phyloP scores from a whole-genome alignment of 2,888 invertebrate genomes.

The Ormyrus nitidulus region DNA sequence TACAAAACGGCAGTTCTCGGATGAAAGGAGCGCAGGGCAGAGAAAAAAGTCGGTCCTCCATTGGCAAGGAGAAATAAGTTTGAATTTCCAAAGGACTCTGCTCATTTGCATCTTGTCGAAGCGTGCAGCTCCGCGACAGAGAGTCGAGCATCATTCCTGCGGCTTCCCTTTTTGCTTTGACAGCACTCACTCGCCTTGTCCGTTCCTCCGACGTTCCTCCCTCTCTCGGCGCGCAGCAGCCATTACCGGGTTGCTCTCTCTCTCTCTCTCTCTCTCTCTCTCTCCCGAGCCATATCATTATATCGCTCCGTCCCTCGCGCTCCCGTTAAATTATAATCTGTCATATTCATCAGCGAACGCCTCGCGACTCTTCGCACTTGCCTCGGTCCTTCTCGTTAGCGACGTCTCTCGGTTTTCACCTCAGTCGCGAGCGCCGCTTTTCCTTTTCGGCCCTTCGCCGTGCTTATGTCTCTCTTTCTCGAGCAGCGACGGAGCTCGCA shows the following conservation, averaged over 20 bases:
- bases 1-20: neutral
- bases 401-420: neutral
- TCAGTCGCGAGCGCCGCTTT: neutral
- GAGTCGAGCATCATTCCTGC: conserved; percentile 4
- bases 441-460: neutral
- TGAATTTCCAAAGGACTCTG: conserved; percentile 23
- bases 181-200: conserved; percentile 60
- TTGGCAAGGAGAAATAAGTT: conserved; percentile 16
- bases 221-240: conserved; percentile 48
- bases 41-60: conserved; percentile 19
- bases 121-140: neutral
- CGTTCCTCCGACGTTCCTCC: conserved; percentile 49
- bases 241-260: conserved; percentile 15
- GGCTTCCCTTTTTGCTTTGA: conserved; percentile 55
- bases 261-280: neutral
- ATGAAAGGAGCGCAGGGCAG: neutral
- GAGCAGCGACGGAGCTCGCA: conserved; percentile 5
- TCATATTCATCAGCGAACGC: conserved; percentile 63
- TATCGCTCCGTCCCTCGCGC: conserved; percentile 1
- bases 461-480: conserved; percentile 31
- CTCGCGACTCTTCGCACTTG: too few species aligned
- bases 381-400: neutral
- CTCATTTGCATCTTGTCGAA: conserved; percentile 34
- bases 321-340: conserved; percentile 65
- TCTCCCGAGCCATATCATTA: conserved; percentile 42